Percentiles rank a stretch among this genome's conserved stretches.
These are phyloP conservation scores for Calcarius lapponicus DNA, from an alignment of 2,797 vertebrate genomes.

Conservation along the genomic window DNA sequence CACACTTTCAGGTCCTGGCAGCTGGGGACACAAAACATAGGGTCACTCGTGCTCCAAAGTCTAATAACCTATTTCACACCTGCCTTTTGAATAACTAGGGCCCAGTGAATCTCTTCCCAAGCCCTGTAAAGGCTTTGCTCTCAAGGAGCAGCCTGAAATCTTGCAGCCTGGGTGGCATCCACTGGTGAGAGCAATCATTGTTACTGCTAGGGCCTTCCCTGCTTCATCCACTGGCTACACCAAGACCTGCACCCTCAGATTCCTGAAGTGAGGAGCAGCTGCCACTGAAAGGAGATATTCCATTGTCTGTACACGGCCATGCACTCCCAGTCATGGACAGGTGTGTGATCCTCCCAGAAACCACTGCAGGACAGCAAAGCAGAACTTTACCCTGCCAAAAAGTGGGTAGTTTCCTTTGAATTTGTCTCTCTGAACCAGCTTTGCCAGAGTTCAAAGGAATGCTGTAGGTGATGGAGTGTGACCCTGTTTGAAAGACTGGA, in stretches of 20 bases:
- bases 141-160: not conserved
- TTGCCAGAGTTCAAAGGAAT: not conserved
- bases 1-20: not conserved
- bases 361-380: not conserved
- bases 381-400: not conserved
- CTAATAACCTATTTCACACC: not conserved
- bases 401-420: not conserved
- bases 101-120: not conserved
- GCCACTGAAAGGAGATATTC: not conserved
- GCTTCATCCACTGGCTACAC: not conserved
- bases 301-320: not conserved
- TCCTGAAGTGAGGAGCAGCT: not conserved
- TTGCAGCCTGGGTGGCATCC: not conserved
- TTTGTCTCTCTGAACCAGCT: not conserved
- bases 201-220: not conserved
- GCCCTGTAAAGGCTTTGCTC: not conserved
- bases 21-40: not conserved
- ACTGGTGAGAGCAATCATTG: not conserved
- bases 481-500: not conserved
- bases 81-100: not conserved
- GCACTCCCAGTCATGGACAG: not conserved
- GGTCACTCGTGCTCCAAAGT: not conserved
- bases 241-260: not conserved
- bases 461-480: not conserved
- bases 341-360: not conserved